Evolutionary conservation across 92 coral and sea anemone species (phyloP), one percentile per base, ranked within the genome.

Genomic region (Siderastrea siderea): DNA sequence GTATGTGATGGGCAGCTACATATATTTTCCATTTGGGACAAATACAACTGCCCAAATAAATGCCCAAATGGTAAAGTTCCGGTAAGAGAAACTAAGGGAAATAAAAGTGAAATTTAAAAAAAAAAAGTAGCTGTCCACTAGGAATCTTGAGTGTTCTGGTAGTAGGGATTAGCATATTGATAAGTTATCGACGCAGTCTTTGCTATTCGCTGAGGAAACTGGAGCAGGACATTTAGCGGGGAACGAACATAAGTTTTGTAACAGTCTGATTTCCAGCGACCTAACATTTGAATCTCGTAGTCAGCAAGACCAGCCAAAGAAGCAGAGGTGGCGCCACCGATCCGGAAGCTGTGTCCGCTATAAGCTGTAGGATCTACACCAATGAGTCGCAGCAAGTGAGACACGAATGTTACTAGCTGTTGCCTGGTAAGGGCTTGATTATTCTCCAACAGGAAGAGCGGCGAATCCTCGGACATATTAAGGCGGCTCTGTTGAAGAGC

Each of bases 101-200:
- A 26, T 26, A 26, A 26, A 26, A 26, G 38, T 26, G 38, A 26
- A 26, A 26, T 0, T 26, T n/a, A n/a, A 19, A 38, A 3, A 67
- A 26, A 19, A 47, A 70, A 2, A 70, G 26, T 70, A 70, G 10
- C 78, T 73, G 78, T 73, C 47, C 54, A 73, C 62, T 73, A 73
- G 62, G 44, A 51, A 73, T 73, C 78, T 1, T 73, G 78, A 73
- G 78, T 57, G n/a, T 55, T 54, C 67, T 47, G 66, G 17, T 64
- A 53, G 66, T 68, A 82, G 10, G 87, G 87, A 63, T 82, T 43
- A 5, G 87, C 87, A 54, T 82, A 82, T 58, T 82, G 87, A 69
- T 82, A 82, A 43, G 73, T 70, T 10, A 82, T 55, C 14, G 87
- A 5, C 6, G 50, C 87, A 14, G 71, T 82, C 63, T 69, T 82